Evolutionary conservation across 2,113 vertebrate species (phyloP), one percentile per base, ranked within the genome.

Genomic region (Ptychochromis oligacanthus): DNA sequence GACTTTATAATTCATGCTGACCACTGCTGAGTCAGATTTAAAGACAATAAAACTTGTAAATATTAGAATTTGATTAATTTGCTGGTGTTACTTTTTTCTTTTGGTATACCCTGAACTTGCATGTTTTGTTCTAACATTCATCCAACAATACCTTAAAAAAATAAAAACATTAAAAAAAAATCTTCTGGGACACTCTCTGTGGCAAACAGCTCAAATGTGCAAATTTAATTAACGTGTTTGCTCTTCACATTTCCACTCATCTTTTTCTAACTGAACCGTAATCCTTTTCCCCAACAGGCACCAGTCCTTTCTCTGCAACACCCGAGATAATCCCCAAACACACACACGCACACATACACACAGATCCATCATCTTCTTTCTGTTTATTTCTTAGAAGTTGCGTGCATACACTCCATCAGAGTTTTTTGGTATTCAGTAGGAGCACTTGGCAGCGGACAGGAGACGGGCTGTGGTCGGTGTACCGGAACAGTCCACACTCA

Each of bases 221-320:
- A 61, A 26, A 88, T 88, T 75, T 70, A 81, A 76, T 83, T 31
- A 72, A n/a, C 1, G 12, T 11, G 34, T 54, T 81, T 70, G 40
- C 70, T 40, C 58, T 77, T 14, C 24, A 57, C 36, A 38, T 79
- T 84, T 76, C 17, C 10, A 58, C 10, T 61, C 75, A 77, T 79
- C 54, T 52, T 62, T 59, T 79, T 62, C 56, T 72, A 3, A 79
- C 64, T 38, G 49, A 90, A 38, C 34, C 56, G 6, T 58, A 60
- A 88, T 88, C 38, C 34, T 57, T 64, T 82, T 56, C 46, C 76
- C 81, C 52, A 31, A 55, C 28, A 61, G 80, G 65, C 70, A 36
- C 31, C 7, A 22, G 75, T 20, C 8, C 34, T 77, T 65, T 83
- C 20, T 82, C 62, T 72, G 65, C 46, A 77, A 34, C 28, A 74